A percentile compares a stretch with the other conserved stretches of the same genome.
phyloP scores from a whole-genome alignment of 2,888 invertebrate genomes.

The Dorcus hopei region DNA sequence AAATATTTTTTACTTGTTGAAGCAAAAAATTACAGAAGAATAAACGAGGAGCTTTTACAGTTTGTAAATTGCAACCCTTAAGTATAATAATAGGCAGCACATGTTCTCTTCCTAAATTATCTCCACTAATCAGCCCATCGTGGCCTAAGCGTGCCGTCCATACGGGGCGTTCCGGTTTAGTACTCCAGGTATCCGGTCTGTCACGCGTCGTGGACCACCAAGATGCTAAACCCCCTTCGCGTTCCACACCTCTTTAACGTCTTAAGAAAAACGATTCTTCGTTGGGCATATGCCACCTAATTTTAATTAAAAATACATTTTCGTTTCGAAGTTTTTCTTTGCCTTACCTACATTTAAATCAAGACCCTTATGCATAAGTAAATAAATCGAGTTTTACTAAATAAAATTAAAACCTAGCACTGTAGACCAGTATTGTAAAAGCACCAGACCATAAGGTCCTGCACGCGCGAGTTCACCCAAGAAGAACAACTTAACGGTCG shows the following conservation, averaged over 20 bases:
- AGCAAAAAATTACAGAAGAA: too few species aligned
- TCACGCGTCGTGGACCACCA: conserved; percentile 19
- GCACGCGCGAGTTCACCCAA: conserved; percentile 41
- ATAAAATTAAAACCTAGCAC: too few species aligned
- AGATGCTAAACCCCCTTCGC: conserved; percentile 10
- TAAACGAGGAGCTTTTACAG: background rate
- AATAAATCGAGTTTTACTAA: too few species aligned
- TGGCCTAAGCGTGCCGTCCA: conserved; percentile 7
- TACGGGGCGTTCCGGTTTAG: conserved; percentile 18
- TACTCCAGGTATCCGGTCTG: conserved; percentile 21
- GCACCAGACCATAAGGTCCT: conserved; percentile 40
- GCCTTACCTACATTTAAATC: too few species aligned
- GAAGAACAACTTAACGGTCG: conserved; percentile 48
- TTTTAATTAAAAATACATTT: too few species aligned
- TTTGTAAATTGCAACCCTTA: background rate
- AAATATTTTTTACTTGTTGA: too few species aligned
- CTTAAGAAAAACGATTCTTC: background rate
- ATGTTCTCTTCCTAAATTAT: conserved; percentile 8
- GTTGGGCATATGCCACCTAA: too few species aligned
- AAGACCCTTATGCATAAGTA: too few species aligned
- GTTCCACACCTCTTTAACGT: background rate
- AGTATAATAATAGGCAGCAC: background rate
- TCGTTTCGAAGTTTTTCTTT: too few species aligned
- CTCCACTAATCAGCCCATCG: background rate
- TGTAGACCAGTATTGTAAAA: conserved; percentile 22